A percentile compares a stretch with the other conserved stretches of the same genome.
Conservation (phyloP, 2,888 invertebrate species). For the Tubiluchus corallicola region DNA sequence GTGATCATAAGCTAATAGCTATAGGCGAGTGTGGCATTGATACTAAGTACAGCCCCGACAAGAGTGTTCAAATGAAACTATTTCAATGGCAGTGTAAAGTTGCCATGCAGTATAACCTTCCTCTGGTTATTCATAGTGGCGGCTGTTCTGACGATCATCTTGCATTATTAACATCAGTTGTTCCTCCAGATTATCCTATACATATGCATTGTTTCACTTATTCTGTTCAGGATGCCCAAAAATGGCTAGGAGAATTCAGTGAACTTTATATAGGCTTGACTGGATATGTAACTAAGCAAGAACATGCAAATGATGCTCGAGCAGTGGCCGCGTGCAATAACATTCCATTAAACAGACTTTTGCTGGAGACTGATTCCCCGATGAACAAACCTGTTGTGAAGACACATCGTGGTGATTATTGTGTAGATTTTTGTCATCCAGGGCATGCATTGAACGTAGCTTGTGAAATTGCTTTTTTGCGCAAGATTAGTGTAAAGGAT, state of each 20-base stretch:
- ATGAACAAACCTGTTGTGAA: constrained; percentile 1
- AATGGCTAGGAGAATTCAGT: neutral
- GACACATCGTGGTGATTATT: neutral
- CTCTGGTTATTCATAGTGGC: neutral
- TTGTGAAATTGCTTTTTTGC: neutral
- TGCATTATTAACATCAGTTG: neutral
- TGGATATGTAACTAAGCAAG: neutral
- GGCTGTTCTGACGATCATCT: neutral
- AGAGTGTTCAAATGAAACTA: neutral
- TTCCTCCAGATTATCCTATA: neutral
- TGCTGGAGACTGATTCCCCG: constrained; percentile 1
- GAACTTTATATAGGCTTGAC: neutral
- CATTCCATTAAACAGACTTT: neutral
- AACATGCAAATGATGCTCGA: neutral
- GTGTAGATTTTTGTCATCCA: neutral
- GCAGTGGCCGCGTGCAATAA: neutral
- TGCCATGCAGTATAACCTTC: neutral
- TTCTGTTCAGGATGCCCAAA: neutral
- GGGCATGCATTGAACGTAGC: constrained; percentile 1
- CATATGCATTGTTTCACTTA: neutral
- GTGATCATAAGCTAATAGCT: neutral
- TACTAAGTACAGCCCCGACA: neutral
- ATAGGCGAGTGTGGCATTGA: neutral
- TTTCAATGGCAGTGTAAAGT: constrained; percentile 1
- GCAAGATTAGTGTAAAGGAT: neutral